Base-by-base conservation (phyloP, 2,888 invertebrate species). In the Trichacis sp. region DNA sequence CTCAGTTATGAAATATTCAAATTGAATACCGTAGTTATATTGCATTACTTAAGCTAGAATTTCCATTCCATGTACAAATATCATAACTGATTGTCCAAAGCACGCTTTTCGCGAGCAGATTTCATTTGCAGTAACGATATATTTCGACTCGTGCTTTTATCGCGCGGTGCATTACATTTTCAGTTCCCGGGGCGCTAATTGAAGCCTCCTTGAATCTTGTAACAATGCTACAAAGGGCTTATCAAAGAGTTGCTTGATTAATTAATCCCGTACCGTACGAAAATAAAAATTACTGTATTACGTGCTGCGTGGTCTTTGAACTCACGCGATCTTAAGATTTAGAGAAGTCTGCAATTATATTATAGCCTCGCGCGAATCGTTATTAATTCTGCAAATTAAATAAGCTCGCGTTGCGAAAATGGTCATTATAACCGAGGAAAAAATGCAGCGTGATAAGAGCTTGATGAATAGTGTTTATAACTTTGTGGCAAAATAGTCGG, bases 331-430 rank as follows among this genome's bases (percentile, higher is more conserved):
- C 53, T 46, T 49, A 38, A 59, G 63, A 56, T 60, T 66, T 62
- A 54, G 42, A 54, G 66, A 45, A 46, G 54, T 43, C 59, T 48
- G 60, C 67, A 63, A 67, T 67, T 63, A 60, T 49, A 47, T 47
- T 56, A 43, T 48, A 15, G 58, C 63, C 59, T 60, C 61, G 55
- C 62, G 53, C 49, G 59, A 50, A 60, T 63, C 62, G 57, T 67
- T 63, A 67, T 60, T 63, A 63, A 67, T 67, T 57, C 57, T 53
- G 60, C 63, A 63, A 67, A 67, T 68, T 64, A 68, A 68, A 68
- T 68, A 60, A 61, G 20, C 54, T 40, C 59, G 17, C 61, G 2
- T 33, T 50, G 53, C 60, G 61, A 60, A 64, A 61, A 52, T 51
- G 29, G 52, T 45, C 59, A 62, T 67, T 67, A 66, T 51, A 52